Percentiles rank a stretch among this genome's conserved stretches.
phyloP scores from a whole-genome alignment of 2,888 invertebrate species.

The Itoplectis maculator region DNA sequence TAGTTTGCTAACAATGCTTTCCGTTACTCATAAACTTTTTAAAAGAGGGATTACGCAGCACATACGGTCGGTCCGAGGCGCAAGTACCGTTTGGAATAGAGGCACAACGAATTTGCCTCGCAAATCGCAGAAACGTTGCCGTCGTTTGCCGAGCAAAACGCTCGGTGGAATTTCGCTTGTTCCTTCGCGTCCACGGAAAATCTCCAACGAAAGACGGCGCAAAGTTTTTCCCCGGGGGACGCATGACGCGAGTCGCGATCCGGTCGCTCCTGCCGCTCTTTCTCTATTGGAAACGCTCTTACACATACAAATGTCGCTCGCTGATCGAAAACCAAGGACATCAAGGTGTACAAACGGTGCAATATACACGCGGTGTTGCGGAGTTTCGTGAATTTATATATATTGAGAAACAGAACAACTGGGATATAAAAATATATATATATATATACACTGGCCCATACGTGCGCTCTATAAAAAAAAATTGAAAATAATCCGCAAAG shows the following conservation, averaged over 20 bases:
- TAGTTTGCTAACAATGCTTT: no score
- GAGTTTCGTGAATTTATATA: conserved; percentile 1
- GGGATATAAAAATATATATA: conserved; percentile 1
- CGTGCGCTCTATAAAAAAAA: no score
- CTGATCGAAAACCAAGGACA: conserved; percentile 60
- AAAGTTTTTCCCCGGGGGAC: conserved; percentile 9
- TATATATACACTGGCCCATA: no score
- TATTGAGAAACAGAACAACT: not conserved
- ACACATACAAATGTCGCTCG: conserved; percentile 46
- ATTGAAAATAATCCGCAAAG: not conserved
- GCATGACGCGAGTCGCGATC: not conserved
- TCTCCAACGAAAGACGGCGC: conserved; percentile 40
- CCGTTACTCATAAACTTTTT: no score
- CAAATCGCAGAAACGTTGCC: not conserved
- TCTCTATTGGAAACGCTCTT: conserved; percentile 43
- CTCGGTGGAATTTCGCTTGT: not conserved
- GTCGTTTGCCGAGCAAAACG: not conserved
- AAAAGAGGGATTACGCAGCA: not conserved
- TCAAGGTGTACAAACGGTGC: conserved; percentile 52
- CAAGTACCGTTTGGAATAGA: conserved; percentile 58
- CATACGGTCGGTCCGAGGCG: conserved; percentile 16
- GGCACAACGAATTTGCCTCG: conserved; percentile 27
- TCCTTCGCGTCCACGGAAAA: conserved; percentile 44
- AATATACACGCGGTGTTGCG: conserved; percentile 9
- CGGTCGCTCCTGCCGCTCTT: not conserved